phyloP scores from a whole-genome alignment of 2,797 vertebrate genomes.

The Notamacropus eugenii region DNA sequence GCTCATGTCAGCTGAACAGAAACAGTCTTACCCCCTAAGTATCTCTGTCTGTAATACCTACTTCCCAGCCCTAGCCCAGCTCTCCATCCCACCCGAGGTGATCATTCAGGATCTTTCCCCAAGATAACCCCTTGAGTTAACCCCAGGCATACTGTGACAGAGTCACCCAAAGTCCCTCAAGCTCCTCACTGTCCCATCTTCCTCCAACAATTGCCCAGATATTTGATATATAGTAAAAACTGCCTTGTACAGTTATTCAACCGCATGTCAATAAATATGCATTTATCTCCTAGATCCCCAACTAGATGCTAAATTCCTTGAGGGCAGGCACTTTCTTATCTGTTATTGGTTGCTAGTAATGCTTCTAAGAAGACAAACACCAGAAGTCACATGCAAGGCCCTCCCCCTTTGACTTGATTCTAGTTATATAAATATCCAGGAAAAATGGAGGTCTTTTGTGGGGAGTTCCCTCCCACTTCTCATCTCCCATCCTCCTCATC shows the following conservation, averaged over 20 bases:
- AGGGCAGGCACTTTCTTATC: not conserved
- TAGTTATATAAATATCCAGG: not conserved
- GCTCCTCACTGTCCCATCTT: not conserved
- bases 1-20: not conserved
- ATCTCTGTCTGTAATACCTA: not conserved
- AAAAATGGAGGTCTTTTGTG: not conserved
- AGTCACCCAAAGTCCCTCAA: not conserved
- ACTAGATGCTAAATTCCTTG: not conserved
- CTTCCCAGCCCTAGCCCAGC: not conserved
- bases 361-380: not conserved
- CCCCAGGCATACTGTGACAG: not conserved
- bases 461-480: too few species aligned
- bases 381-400: not conserved
- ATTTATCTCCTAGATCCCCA: not conserved
- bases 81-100: not conserved
- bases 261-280: not conserved
- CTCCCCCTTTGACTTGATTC: not conserved
- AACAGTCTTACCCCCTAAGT: not conserved
- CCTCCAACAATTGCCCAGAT: not conserved
- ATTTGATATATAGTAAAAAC: not conserved
- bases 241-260: not conserved
- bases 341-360: not conserved
- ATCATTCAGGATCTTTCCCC: not conserved
- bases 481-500: too few species aligned
- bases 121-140: not conserved